Base-by-base conservation (phyloP, 2,888 invertebrate genomes). In the Hipparchia sbordonii region DNA sequence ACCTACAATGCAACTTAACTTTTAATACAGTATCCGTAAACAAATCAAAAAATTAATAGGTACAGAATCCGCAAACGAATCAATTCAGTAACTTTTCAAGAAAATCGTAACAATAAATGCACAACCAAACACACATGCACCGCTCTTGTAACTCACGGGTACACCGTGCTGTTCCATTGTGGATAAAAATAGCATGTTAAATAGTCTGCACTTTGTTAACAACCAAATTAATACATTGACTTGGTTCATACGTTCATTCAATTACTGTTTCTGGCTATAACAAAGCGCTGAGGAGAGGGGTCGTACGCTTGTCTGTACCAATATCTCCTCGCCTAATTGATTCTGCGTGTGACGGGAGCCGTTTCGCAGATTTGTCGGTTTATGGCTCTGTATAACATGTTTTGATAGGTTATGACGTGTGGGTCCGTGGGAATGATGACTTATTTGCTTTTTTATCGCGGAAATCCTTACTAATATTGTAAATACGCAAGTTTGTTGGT, bases 261-360 rank as follows among this genome's bases (percentile, higher is more conserved):
- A 69, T 69, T 69, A 69, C 60, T 52, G 61, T 61, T 69, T 39
- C 60, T 52, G 52, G 69, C 69, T 59, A 66, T 48, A 70, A 73
- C 73, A 67, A 66, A 73, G 70, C 61, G 62, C 54, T 48, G 61
- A 70, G 76, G 75, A 75, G 74, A 77, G 69, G 72, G 69, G 69
- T 70, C 52, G 68, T 71, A 23, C 67, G 72, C 60, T 51, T 83
- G 86, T 87, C 87, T 76, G 76, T 80, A 79, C 81, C 80, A 85
- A 87, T 86, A 82, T 83, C 79, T 80, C 82, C 79, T 81, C 85
- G 87, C 82, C 81, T 87, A 88, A 87, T 89, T 88, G 89, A 83
- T 78, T 77, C 80, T 87, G 87, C 82, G 84, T 85, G 86, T 84
- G 89, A 87, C 86, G 82, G 82, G 79, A 73, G 77, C 78, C 76